Percentiles rank a stretch among this genome's conserved stretches.
phyloP scores from a whole-genome alignment of 2,113 vertebrate species.

The Labeo rohita region DNA sequence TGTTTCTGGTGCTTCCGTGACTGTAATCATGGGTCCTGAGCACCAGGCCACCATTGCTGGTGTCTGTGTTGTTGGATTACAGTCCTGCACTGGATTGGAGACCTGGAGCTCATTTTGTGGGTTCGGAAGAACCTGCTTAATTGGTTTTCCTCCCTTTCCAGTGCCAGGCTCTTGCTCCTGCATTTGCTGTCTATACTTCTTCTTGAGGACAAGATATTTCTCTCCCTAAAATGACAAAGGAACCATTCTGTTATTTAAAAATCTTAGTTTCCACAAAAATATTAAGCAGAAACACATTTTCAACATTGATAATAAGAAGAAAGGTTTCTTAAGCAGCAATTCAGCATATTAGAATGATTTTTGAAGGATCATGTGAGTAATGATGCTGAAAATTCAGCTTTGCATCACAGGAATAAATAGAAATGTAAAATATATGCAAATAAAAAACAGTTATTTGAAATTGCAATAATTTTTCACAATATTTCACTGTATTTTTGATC shows the following conservation, averaged over 20 bases:
- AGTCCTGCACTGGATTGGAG: background rate
- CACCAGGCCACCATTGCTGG: conserved; percentile 51
- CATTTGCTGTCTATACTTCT: conserved; percentile 76
- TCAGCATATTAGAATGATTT: background rate
- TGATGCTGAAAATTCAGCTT: background rate
- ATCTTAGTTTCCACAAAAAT: background rate
- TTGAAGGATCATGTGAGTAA: background rate
- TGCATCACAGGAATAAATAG: background rate
- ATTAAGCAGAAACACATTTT: background rate
- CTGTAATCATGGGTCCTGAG: conserved; percentile 50
- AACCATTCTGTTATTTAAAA: background rate
- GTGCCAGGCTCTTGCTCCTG: conserved; percentile 58
- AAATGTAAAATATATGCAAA: background rate
- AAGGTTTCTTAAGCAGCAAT: background rate
- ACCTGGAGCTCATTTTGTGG: conserved; percentile 23
- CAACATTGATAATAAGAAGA: background rate
- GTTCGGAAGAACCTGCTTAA: background rate
- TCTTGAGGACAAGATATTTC: conserved; percentile 79
- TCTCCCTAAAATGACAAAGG: conserved; percentile 69
- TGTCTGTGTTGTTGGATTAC: background rate
- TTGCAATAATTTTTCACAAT: background rate
- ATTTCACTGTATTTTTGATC: background rate
- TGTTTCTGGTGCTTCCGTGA: conserved; percentile 50
- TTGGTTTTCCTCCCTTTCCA: conserved; percentile 35
- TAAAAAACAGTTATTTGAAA: background rate